Evolutionary conservation across 2,888 invertebrate genomes (phyloP), one percentile per base, ranked within the genome.

Genomic region (Idaea aversata): DNA sequence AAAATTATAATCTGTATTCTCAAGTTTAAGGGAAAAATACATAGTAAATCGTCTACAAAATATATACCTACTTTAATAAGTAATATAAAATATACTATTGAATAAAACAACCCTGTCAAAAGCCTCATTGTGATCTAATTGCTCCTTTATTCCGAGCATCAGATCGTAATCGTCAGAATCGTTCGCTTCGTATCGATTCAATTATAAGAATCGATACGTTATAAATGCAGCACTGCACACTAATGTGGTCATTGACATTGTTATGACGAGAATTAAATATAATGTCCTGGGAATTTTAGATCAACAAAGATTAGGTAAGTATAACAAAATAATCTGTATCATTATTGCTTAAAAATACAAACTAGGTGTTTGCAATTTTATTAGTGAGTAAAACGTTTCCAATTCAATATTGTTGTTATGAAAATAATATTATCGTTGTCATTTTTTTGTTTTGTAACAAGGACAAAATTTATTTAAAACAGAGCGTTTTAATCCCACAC

Each of bases 231-330:
- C 63, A 64, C 67, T 63, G 61, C 65, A 60, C 67, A n/a, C 62
- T 62, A 63, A 62, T 64, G 74, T 78, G 71, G 72, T 70, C 70
- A 74, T 72, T 68, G 72, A 67, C 59, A 38, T 34, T 34, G 59
- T 63, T 38, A 34, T 64, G 15, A 77, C 75, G 71, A 57, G 67
- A 57, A 61, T 63, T 69, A 78, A 74, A 77, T 78, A 64, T 67
- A 66, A 72, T 63, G 15, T n/a, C 34, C 47, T 47, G 47, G 47
- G 47, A 13, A 10, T 47, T 47, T 47, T 10, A 47, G 47, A 47
- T 47, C 47, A 13, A 47, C 4, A 47, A 7, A 47, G 47, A 47
- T 47, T 13, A 47, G 36, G 10, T 47, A 13, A 47, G 47, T 7
- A 13, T 13, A 13, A n/a, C n/a, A n/a, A n/a, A n/a, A 10, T 47